Evolutionary conservation across 2,888 invertebrate genomes (phyloP).

Genomic region (Melieria crassipennis): DNA sequence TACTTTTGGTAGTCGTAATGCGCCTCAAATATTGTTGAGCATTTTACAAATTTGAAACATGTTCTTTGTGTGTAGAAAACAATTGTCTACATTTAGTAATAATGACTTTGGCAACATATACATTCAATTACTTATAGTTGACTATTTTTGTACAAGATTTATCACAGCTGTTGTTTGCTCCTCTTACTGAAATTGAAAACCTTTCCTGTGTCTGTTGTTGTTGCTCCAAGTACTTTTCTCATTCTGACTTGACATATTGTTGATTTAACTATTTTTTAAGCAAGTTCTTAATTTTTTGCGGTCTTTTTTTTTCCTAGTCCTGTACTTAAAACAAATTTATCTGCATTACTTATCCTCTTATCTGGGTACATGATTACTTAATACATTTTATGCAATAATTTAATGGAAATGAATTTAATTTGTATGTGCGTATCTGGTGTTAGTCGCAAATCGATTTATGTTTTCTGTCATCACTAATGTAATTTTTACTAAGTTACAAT

Average conservation of each 20-base stretch:
- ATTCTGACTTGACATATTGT: not conserved
- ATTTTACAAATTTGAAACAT: too few relatives aligned
- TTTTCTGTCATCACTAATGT: slow-evolving; percentile 60
- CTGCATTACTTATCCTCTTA: slow-evolving; percentile 24
- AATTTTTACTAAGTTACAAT: slow-evolving; percentile 3
- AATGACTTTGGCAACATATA: not conserved
- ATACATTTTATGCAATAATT: not conserved
- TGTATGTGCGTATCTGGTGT: slow-evolving; percentile 62
- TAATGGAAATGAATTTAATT: slow-evolving; percentile 34
- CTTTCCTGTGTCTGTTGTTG: slow-evolving; percentile 50
- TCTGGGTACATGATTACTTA: slow-evolving; percentile 1
- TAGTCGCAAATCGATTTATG: slow-evolving; percentile 59
- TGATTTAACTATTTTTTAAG: slow-evolving; percentile 3
- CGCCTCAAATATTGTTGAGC: too few relatives aligned
- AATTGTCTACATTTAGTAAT: too few relatives aligned
- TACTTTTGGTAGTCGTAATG: too few relatives aligned
- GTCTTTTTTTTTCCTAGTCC: slow-evolving; percentile 20
- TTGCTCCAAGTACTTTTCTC: slow-evolving; percentile 9
- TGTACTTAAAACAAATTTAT: not conserved
- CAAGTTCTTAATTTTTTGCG: slow-evolving; percentile 10
- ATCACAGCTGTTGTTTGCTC: slow-evolving; percentile 33
- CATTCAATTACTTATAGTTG: not conserved
- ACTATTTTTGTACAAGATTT: slow-evolving; percentile 1
- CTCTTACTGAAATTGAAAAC: slow-evolving; percentile 44
- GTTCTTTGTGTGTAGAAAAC: too few relatives aligned